A percentile compares a stretch with the other conserved stretches of the same genome.
Conservation (phyloP, 2,888 invertebrate species). For the Microchrysa polita region DNA sequence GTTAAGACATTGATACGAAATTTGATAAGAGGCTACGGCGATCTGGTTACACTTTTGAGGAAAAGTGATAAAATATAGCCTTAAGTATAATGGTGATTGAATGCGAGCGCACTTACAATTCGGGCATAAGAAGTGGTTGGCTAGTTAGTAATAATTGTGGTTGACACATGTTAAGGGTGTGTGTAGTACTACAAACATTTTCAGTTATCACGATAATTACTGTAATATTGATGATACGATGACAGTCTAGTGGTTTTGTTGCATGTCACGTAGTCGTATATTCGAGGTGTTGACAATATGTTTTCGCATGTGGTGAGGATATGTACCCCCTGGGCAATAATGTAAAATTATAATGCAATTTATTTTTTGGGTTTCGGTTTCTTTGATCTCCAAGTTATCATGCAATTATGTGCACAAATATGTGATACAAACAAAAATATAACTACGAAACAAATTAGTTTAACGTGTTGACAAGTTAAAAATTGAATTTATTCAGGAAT, state of each 20-base stretch:
- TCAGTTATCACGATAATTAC: conserved; percentile 5
- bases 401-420: too few species aligned
- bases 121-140: background rate
- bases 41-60: conserved; percentile 21
- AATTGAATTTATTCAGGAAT: too few species aligned
- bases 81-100: background rate
- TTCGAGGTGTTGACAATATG: too few species aligned
- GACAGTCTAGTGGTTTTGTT: conserved; percentile 4
- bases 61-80: background rate
- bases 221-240: background rate
- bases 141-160: conserved; percentile 26
- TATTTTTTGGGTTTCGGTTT: too few species aligned
- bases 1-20: conserved; percentile 21
- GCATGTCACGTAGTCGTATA: too few species aligned
- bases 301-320: too few species aligned
- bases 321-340: too few species aligned
- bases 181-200: conserved; percentile 6
- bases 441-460: too few species aligned
- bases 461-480: too few species aligned
- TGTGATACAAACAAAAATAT: too few species aligned
- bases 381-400: too few species aligned
- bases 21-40: conserved; percentile 11
- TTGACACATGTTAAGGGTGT: conserved; percentile 25
- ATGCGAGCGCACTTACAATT: background rate
- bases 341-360: too few species aligned